phyloP scores from a whole-genome alignment of 2,888 invertebrate species.

The Glyphotaelius pellucidus region DNA sequence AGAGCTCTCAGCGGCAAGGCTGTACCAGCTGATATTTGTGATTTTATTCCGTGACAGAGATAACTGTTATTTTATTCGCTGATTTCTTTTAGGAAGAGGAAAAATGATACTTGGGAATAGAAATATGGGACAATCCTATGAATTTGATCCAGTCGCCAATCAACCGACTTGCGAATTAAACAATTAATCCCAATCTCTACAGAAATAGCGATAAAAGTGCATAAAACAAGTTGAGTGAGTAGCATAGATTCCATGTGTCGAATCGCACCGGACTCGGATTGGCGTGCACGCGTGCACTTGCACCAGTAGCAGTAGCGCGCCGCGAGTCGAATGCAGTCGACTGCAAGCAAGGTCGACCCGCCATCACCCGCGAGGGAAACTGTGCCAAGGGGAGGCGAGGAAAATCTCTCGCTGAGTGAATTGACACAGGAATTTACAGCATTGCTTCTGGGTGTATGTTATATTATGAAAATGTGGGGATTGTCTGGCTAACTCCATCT shows the following conservation, averaged over 20 bases:
- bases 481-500: not conserved
- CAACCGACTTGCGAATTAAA: too few relatives aligned
- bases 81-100: too few relatives aligned
- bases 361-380: not conserved
- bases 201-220: too few relatives aligned
- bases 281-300: slow-evolving; percentile 33
- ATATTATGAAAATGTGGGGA: not conserved
- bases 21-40: too few relatives aligned
- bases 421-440: not conserved
- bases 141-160: too few relatives aligned
- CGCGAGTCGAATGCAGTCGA: not conserved
- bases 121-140: too few relatives aligned
- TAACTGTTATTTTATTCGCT: too few relatives aligned
- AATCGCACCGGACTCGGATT: not conserved
- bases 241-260: not conserved
- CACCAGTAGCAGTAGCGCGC: not conserved
- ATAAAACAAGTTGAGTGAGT: too few relatives aligned
- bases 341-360: slow-evolving; percentile 23
- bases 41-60: too few relatives aligned
- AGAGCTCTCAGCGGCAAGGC: too few relatives aligned
- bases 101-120: too few relatives aligned
- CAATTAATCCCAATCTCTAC: too few relatives aligned
- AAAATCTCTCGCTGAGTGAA: not conserved
- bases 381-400: slow-evolving; percentile 36
- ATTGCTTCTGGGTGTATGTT: not conserved